Base-by-base conservation (phyloP, 2,113 vertebrate genomes). In the Emydura subglobosa region DNA sequence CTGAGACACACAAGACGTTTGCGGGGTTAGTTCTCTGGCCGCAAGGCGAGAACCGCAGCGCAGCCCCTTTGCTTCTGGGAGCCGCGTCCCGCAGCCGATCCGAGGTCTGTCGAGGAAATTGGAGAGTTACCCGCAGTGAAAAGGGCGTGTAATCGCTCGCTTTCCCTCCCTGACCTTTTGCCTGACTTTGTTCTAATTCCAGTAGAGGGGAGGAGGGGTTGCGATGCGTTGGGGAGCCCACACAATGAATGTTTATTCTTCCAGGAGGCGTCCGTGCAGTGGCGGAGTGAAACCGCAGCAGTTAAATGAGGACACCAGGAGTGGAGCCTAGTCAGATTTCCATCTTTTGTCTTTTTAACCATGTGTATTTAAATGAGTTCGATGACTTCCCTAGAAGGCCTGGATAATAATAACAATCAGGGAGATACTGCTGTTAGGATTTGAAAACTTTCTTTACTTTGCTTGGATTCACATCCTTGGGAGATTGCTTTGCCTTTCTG, bases 311-410 rank as follows among this genome's bases (percentile, higher is more conserved):
- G 65, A 72, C n/a, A 72, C 17, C 19, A 72, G 65, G 59, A 65
- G 13, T 65, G 29, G 19, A 39, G 65, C 1, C 6, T 27, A 24
- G 25, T 0, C 9, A 4, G 6, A 0, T 1, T n/a, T 5, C 17
- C 10, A 1, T 1, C 31, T 1, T 72, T 39, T 29, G 47, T 39
- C 50, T n/a, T 53, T 81, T 29, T 49, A 3, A 47, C 39, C 14
- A 4, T 4, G 0, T 10, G 6, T 3, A 0, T 0, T 6, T 34
- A 2, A 3, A 1, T 1, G 49, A 25, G 16, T 21, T 24, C 44
- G 12, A 10, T 16, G 1, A 11, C 21, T 51, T 24, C 6, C 50
- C 3, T 27, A 16, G 1, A 74, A 7, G 21, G 0, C 7, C 3
- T 8, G 16, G 25, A 24, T 27, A 68, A 7, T 42, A 2, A 19